Evolutionary conservation across 2,888 invertebrate genomes (phyloP).

Genomic region (Cerastoderma edule): DNA sequence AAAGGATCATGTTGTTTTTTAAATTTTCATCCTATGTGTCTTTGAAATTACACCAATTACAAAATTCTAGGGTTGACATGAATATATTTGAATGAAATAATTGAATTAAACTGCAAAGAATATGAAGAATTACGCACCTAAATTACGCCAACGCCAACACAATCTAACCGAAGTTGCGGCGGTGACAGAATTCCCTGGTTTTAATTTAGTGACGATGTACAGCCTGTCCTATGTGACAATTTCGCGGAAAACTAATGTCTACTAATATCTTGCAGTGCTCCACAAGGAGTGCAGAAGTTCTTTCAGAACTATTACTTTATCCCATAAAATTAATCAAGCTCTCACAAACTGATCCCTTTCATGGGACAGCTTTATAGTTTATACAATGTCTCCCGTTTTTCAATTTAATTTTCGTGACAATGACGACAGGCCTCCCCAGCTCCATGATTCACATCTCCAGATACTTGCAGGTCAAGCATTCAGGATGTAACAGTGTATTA

Average conservation of each 20-base stretch:
- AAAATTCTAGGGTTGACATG: no score
- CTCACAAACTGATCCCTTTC: conserved; percentile 43
- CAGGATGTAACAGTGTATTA: no score
- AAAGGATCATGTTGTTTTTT: no score
- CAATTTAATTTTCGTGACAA: conserved; percentile 56
- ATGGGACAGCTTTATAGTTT: conserved; percentile 53
- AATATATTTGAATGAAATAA: no score
- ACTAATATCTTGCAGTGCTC: conserved; percentile 38
- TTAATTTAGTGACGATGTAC: conserved; percentile 24
- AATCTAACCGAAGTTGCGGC: no score
- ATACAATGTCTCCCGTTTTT: conserved; percentile 54
- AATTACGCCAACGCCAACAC: no score
- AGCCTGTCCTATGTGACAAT: conserved; percentile 45
- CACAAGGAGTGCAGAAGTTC: conserved; percentile 46
- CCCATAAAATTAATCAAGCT: conserved; percentile 60
- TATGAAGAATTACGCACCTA: no score
- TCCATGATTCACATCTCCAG: no score
- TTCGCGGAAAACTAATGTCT: conserved; percentile 50
- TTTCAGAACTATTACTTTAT: conserved; percentile 37
- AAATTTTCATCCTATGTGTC: no score
- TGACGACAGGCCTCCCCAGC: conserved; percentile 35
- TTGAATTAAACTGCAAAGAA: no score
- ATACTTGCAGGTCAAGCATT: no score
- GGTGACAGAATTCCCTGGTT: conserved; percentile 11
- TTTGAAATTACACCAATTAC: no score